A percentile compares a stretch with the other conserved stretches of the same genome.
These are phyloP conservation scores for Alcedo atthis DNA, from an alignment of 2,797 vertebrate species.

Conservation along the genomic window DNA sequence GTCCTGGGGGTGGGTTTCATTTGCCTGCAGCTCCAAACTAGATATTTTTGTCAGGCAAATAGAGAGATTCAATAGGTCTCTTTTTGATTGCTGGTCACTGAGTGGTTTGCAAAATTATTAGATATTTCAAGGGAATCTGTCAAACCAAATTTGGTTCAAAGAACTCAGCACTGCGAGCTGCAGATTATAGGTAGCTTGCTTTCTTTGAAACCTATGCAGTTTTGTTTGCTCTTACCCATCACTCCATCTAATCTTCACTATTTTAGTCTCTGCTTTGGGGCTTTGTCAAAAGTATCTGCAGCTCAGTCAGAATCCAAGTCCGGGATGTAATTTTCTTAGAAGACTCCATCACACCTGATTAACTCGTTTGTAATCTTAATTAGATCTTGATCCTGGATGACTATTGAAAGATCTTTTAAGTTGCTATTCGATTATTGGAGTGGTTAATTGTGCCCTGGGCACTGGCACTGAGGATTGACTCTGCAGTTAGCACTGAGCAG, in stretches of 20 bases:
- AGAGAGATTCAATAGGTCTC: background rate
- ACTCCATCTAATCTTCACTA: background rate
- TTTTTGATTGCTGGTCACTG: background rate
- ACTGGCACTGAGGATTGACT: background rate
- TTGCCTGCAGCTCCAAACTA: background rate
- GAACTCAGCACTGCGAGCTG: background rate
- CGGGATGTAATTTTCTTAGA: constrained; percentile 11
- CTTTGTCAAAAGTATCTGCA: background rate
- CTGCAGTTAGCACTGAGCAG: background rate
- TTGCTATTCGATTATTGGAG: constrained; percentile 45
- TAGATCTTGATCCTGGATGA: constrained; percentile 20
- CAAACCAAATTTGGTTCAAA: background rate
- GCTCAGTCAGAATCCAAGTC: background rate
- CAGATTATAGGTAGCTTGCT: background rate
- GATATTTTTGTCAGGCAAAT: background rate
- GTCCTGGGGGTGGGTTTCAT: background rate
- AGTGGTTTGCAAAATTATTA: background rate
- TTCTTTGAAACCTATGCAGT: background rate
- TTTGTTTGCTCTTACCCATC: background rate
- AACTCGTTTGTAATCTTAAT: constrained; percentile 28
- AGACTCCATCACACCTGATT: constrained; percentile 18
- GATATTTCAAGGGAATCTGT: background rate
- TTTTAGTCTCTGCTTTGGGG: background rate
- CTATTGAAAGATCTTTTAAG: constrained; percentile 37
- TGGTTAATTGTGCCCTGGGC: constrained; percentile 11